phyloP scores from a whole-genome alignment of 1,140 invertebrate species.

The Drosophila willistoni region DNA sequence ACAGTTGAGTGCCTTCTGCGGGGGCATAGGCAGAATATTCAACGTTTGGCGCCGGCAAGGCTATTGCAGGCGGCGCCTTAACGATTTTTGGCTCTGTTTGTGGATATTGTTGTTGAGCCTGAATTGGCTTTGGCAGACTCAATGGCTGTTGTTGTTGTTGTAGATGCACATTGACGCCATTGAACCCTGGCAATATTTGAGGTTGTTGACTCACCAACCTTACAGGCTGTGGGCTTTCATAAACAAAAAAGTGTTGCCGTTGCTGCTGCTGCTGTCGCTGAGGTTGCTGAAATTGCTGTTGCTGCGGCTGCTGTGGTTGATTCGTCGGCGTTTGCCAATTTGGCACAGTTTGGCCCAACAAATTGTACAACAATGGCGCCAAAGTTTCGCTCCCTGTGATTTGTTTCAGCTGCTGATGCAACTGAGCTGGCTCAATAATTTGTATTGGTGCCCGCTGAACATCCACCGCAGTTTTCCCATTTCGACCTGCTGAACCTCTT shows the following conservation, averaged over 20 bases:
- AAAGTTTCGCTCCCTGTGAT: constrained; percentile 52
- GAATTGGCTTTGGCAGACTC: constrained; percentile 54
- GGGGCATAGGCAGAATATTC: constrained; percentile 15
- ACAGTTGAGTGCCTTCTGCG: constrained; percentile 32
- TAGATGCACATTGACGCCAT: constrained; percentile 63
- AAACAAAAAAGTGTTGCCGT: constrained; percentile 68
- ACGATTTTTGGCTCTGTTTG: constrained; percentile 62
- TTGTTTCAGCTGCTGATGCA: constrained; percentile 56
- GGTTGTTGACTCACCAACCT: constrained; percentile 65
- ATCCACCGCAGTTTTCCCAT: not conserved
- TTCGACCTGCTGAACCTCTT: constrained; percentile 10
- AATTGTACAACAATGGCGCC: constrained; percentile 70
- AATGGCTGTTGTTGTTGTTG: constrained; percentile 40
- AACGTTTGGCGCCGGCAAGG: constrained; percentile 36
- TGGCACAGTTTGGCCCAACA: constrained; percentile 68
- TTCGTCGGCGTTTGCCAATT: constrained; percentile 58
- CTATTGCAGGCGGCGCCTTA: constrained; percentile 54
- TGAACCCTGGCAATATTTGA: constrained; percentile 72
- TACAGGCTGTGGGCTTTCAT: constrained; percentile 45
- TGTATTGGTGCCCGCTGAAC: constrained; percentile 46
- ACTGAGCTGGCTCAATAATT: constrained; percentile 49
- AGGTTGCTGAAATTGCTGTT: constrained; percentile 24
- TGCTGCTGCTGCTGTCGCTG: constrained; percentile 30
- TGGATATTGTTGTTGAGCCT: constrained; percentile 47
- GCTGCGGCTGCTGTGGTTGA: constrained; percentile 26